Percentiles rank a stretch among this genome's conserved stretches.
These are phyloP conservation scores for Venustaconcha ellipsiformis DNA, from an alignment of 1,140 invertebrate species.

Conservation along the genomic window DNA sequence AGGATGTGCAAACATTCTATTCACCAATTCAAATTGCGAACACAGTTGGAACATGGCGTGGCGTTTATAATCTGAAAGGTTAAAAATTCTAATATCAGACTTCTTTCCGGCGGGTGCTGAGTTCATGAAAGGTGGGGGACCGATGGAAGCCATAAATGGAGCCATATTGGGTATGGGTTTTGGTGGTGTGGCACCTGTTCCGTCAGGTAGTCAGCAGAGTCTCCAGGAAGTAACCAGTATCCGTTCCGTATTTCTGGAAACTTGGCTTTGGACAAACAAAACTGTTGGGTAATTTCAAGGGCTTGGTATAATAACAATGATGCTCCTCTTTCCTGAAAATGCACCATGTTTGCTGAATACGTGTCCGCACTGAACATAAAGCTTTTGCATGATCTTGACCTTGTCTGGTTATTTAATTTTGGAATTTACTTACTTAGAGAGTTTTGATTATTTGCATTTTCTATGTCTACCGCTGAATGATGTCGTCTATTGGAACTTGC, in stretches of 20 bases:
- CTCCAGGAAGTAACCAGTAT: slow-evolving; percentile 53
- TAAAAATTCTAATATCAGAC: background rate
- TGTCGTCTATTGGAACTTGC: too few species aligned
- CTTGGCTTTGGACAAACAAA: slow-evolving; percentile 67
- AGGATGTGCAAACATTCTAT: too few species aligned
- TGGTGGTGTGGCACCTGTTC: background rate
- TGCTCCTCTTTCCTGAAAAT: background rate
- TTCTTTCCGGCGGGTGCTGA: background rate
- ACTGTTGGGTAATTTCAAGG: slow-evolving; percentile 50
- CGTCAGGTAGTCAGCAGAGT: background rate
- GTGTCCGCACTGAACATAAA: background rate
- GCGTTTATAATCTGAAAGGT: too few species aligned
- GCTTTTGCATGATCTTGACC: background rate
- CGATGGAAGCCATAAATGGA: background rate
- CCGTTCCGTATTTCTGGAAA: slow-evolving; percentile 69
- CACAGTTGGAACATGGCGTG: too few species aligned
- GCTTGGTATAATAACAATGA: background rate
- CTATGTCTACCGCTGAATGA: too few species aligned
- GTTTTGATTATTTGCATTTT: too few species aligned
- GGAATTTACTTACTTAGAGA: too few species aligned
- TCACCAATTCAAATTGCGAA: too few species aligned
- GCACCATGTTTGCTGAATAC: background rate
- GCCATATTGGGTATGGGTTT: background rate
- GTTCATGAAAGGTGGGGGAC: background rate
- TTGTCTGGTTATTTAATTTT: too few species aligned